These are phyloP conservation scores for Brachionus rubens DNA, from an alignment of 1,140 invertebrate genomes.

Conservation along the genomic window DNA sequence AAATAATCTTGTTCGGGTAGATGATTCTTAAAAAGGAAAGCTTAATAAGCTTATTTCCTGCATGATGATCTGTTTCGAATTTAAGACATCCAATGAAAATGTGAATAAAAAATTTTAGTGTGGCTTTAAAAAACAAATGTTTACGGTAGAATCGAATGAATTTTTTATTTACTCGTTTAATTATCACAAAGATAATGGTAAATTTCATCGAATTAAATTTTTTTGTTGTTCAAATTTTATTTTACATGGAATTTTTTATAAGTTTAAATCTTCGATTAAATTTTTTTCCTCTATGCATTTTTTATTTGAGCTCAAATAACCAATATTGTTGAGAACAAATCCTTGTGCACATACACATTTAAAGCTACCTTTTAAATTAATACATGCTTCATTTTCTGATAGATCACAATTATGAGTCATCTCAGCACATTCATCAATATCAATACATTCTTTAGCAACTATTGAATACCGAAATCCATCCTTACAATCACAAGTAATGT, in stretches of 20 bases:
- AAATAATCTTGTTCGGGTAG: too few relatives aligned
- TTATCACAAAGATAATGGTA: too few relatives aligned
- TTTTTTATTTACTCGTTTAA: too few relatives aligned
- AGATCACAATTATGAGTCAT: background rate
- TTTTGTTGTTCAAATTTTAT: too few relatives aligned
- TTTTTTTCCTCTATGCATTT: background rate
- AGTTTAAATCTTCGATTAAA: background rate
- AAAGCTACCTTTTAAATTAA: conserved; percentile 2
- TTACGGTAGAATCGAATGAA: too few relatives aligned
- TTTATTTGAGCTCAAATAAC: background rate
- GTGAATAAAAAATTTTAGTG: too few relatives aligned
- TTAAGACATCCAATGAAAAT: too few relatives aligned
- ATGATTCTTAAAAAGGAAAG: too few relatives aligned
- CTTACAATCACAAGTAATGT: background rate
- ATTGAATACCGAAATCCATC: background rate
- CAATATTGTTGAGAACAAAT: background rate
- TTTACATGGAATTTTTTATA: background rate
- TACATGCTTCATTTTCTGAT: background rate
- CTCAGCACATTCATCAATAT: background rate
- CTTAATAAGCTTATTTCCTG: too few relatives aligned
- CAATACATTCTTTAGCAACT: background rate
- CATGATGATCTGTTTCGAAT: too few relatives aligned
- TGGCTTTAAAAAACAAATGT: too few relatives aligned
- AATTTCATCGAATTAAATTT: too few relatives aligned
- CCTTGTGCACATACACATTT: background rate